Conservation (phyloP, 2,113 vertebrate genomes). For the Colaptes auratus region DNA sequence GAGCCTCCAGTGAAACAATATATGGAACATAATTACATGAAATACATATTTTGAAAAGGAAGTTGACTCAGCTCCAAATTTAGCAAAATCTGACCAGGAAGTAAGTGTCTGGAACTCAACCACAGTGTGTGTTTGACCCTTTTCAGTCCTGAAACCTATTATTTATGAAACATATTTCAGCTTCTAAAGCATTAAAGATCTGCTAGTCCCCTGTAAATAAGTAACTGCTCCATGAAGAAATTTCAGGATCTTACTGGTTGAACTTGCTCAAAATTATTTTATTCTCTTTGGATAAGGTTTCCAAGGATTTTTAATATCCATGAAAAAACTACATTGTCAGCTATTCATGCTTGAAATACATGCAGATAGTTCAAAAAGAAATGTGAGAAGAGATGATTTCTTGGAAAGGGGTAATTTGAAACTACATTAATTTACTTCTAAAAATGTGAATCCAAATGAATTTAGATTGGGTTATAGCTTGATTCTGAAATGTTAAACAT, state of each 20-base stretch:
- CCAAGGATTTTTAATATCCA: not conserved
- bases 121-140: not conserved
- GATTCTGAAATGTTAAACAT: not conserved
- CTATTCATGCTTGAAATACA: not conserved
- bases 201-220: not conserved
- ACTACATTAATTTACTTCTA: not conserved
- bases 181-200: not conserved
- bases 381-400: not conserved
- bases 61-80: slow-evolving; percentile 14
- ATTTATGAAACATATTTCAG: not conserved
- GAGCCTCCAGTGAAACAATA: not conserved
- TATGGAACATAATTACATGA: not conserved
- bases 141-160: not conserved
- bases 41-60: slow-evolving; percentile 1
- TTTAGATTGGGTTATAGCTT: not conserved
- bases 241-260: not conserved
- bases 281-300: not conserved
- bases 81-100: slow-evolving; percentile 6
- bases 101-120: not conserved
- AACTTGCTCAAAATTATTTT: not conserved
- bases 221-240: not conserved
- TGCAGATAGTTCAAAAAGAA: not conserved
- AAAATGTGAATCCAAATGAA: not conserved
- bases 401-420: not conserved
- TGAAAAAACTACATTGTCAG: not conserved